Conservation (phyloP, 2,888 invertebrate species). For the Ormyrus pomaceus region DNA sequence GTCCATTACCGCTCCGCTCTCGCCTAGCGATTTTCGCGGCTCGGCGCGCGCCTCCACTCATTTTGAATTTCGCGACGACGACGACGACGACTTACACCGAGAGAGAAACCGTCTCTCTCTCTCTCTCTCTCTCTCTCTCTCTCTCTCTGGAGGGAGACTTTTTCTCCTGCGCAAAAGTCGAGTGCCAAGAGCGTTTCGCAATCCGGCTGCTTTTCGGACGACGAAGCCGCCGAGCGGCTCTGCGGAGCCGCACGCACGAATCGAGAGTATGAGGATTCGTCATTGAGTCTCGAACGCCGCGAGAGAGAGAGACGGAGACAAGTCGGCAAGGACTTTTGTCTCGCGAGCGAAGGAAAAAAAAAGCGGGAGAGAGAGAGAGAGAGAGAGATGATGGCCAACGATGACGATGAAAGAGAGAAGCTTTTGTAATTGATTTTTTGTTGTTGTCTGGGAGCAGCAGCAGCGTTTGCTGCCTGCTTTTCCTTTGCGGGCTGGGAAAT, state of each 20-base stretch:
- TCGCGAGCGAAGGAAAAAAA: neutral
- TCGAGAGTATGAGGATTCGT: constrained; percentile 50
- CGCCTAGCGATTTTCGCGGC: neutral
- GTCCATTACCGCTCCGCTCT: constrained; percentile 42
- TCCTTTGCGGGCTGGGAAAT: constrained; percentile 1
- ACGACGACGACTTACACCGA: constrained; percentile 14
- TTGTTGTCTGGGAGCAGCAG: neutral
- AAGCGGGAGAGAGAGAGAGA: constrained; percentile 3
- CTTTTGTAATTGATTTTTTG: constrained; percentile 38
- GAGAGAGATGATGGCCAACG: neutral
- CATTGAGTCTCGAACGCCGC: constrained; percentile 40
- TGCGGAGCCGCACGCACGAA: constrained; percentile 27
- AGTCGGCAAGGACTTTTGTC: constrained; percentile 35
- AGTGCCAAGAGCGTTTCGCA: constrained; percentile 43
- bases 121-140: neutral
- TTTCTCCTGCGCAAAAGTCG: constrained; percentile 35
- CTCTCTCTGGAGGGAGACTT: constrained; percentile 9
- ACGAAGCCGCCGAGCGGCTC: constrained; percentile 14
- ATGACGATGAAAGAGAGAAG: neutral
- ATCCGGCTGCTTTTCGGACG: constrained; percentile 6
- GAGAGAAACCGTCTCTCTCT: neutral
- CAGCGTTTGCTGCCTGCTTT: neutral
- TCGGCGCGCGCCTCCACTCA: constrained; percentile 25
- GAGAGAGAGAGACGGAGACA: neutral
- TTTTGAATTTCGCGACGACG: constrained; percentile 37